Base-by-base conservation (phyloP, 2,113 vertebrate genomes). In the Aspiorhynchus laticeps region DNA sequence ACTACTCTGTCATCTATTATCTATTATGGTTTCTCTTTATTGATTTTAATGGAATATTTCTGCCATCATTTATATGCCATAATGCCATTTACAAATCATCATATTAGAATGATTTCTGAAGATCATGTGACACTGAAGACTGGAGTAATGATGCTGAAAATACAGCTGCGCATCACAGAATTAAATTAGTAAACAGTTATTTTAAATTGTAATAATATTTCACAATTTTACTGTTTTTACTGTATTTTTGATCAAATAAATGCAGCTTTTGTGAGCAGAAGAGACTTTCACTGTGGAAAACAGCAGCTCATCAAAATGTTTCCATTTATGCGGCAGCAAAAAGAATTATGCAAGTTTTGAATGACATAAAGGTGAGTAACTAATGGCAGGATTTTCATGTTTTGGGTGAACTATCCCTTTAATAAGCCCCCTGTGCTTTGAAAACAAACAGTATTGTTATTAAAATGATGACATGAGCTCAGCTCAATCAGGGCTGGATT, bases 401-500 rank as follows among this genome's bases (percentile, higher is more conserved):
- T 53, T 53, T 53, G 51, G 17, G 1, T 6, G 1, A 53, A 53
- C 31, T 2, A 9, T 69, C 15, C 28, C 65, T 9, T 33, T 69
- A 69, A 69, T 69, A 69, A 33, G 15, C 65, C 65, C 65, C 17
- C 1, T 19, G 5, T 6, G 51, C 15, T 33, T 6, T 69, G 65
- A 69, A 19, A 69, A 28, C 65, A 19, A 69, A 69, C 6, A 0
- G 7, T 8, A 4, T 7, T 15, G 17, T 69, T 89, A 88, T 85
- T 82, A 76, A 75, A 87, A 87, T 28, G 17, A 19, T 43, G 38
- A 56, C 17, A 48, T 21, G 43, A 53, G 82, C n/a, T 51, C 41
- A 67, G 14, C 51, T 83, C 73, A 73, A 77, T 87, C 59, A 84
- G 24, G 65, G 80, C 61, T 77, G 73, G 80, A 88, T 87, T 28